These are phyloP conservation scores for Xiphorhynchus erythropygius DNA, from an alignment of 2,797 vertebrate species.

Conservation along the genomic window DNA sequence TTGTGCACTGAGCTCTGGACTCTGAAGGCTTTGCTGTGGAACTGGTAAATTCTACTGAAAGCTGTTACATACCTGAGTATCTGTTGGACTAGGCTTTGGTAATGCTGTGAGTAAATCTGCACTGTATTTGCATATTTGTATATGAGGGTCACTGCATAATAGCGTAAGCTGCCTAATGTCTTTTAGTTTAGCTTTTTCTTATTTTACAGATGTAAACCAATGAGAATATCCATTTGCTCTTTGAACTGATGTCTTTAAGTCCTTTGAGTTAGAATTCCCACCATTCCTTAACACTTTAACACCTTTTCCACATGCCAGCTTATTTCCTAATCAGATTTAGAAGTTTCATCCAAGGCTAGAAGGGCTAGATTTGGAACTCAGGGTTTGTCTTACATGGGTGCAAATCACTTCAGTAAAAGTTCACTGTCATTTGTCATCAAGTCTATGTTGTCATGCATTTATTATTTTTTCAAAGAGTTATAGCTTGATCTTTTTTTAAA, in stretches of 20 bases:
- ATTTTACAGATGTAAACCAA: not conserved
- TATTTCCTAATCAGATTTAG: not conserved
- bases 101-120: not conserved
- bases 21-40: not conserved
- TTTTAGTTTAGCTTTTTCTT: not conserved
- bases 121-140: not conserved
- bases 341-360: not conserved
- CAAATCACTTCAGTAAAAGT: not conserved
- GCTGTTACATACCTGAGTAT: not conserved
- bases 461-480: not conserved
- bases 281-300: not conserved
- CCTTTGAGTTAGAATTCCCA: not conserved
- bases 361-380: not conserved
- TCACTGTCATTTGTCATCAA: not conserved
- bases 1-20: not conserved
- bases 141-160: not conserved
- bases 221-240: not conserved
- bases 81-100: not conserved
- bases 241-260: not conserved
- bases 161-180: not conserved
- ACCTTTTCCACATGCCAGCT: not conserved
- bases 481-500: not conserved
- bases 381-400: not conserved
- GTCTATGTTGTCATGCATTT: not conserved
- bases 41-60: not conserved